Evolutionary conservation across 30 jellyfish, hydroid and myxozoan genomes (phyloP), one percentile per base, ranked within the genome.

Genomic region (Clytia hemisphaerica): DNA sequence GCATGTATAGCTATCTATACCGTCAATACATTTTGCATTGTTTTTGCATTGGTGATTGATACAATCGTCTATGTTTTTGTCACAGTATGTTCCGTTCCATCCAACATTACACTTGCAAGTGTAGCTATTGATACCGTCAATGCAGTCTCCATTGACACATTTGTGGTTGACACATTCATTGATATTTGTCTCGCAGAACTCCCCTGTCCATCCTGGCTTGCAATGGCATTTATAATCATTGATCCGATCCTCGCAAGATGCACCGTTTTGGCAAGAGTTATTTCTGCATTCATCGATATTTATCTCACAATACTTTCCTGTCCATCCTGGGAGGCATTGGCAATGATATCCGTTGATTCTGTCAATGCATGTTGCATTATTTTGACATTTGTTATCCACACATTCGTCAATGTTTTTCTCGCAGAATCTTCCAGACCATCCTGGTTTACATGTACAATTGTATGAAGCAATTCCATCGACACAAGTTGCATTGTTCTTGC

Each of bases 331-430:
- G 5, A 82, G 38, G 67, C 95, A 83, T 4, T 73, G 75, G 66
- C 95, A 83, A 35, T 83, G 95, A 70, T 83, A 75, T 16, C 87
- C 95, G 69, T 83, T 83, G 45, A 58, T 81, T 36, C 78, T 63
- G 71, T 75, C 84, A 18, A 83, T 66, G 71, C 95, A 83, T 5
- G 91, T 73, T 2, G 83, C 80, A 42, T 83, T 83, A 38, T 83
- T 83, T 14, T 74, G 59, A 44, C 95, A 83, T 2, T 90, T 90
- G 16, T 61, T 75, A 12, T 90, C 74, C 19, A 68, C 50, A 47
- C 95, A 83, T 40, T 83, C 95, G 40, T 83, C 95, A 7, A n/a
- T 7, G 25, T 12, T 12, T 12, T 6, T 6, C 65, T 50, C 26
- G 24, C 65, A 22, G 37, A 63, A 15, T 75, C 16, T 36, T 61